phyloP scores from a whole-genome alignment of 2,797 vertebrate species.

The Enteromius mattozi region DNA sequence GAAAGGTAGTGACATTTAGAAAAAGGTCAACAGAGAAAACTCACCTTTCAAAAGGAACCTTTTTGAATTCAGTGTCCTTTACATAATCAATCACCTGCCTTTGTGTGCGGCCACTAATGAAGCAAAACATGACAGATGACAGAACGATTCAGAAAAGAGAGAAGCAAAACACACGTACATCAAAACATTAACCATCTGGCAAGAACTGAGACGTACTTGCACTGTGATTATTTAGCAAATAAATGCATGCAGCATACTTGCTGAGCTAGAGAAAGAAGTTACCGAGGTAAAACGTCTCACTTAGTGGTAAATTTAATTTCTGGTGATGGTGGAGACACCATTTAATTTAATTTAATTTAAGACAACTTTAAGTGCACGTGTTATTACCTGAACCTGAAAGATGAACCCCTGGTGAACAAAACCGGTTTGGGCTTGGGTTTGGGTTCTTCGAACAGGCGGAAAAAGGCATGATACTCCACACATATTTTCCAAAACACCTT shows the following conservation, averaged over 20 bases:
- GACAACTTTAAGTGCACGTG: neutral
- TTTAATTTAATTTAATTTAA: neutral
- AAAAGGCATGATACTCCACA: constrained; percentile 98
- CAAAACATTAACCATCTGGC: constrained; percentile 2
- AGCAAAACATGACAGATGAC: neutral
- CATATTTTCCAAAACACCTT: constrained; percentile 99
- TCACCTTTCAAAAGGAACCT: constrained; percentile 97
- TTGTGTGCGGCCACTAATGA: constrained; percentile 92
- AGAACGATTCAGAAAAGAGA: constrained; percentile 15
- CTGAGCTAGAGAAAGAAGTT: neutral
- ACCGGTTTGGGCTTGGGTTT: constrained; percentile 97
- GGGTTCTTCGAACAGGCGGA: constrained; percentile 96
- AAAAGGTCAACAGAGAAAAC: constrained; percentile 45
- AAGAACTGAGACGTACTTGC: neutral
- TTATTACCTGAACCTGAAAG: constrained; percentile 95
- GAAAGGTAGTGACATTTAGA: constrained; percentile 29
- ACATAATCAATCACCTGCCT: constrained; percentile 98
- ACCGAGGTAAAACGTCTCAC: neutral
- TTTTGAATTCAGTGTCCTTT: constrained; percentile 95
- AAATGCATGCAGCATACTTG: neutral
- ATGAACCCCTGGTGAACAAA: constrained; percentile 95
- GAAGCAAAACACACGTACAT: neutral
- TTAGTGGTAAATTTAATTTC: neutral
- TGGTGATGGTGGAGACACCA: neutral
- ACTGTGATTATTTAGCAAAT: neutral